Evolutionary conservation across 30 jellyfish, hydroid and myxozoan genomes (phyloP), one percentile per base, ranked within the genome.

Genomic region (Pelagia noctiluca): DNA sequence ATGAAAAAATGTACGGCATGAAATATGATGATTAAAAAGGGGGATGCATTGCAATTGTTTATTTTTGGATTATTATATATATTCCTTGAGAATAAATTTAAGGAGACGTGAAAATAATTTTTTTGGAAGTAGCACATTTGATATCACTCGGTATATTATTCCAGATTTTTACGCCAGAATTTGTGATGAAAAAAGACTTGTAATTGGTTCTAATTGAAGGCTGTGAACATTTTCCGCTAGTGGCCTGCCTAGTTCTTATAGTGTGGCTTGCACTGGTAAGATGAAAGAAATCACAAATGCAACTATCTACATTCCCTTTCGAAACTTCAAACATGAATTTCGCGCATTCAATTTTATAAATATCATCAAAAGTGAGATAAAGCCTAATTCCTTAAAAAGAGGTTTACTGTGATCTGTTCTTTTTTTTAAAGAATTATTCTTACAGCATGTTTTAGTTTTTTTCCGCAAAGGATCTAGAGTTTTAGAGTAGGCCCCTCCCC

Each of bases 351-450:
- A 48, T 11, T 48, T n/a, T 48, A n/a, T 48, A 48, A 48, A n/a
- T 48, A n/a, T 11, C 62, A 11, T 13, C 18, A 11, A 48, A 48
- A 48, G 13, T 48, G 34, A 4, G 22, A 26, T 10, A 60, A 60
- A 16, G 57, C 57, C 57, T 60, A 60, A 60, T 22, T 10, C 5
- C 35, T 22, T 60, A 10, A n/a, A 26, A 60, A 60, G 72, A 60
- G 72, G 72, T 60, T 60, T 60, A 60, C 30, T 60, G 72, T 22
- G 72, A n/a, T 60, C 30, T n/a, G 30, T 60, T 60, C 72, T 60
- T n/a, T 60, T 22, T 60, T 26, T 60, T 5, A 60, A 60, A 42
- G 57, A 16, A 42, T 42, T 5, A 16, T 42, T 42, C 57, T 8
- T 16, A 42, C 57, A 5, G 57, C 57, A 5, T 42, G 57, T 42